Evolutionary conservation across 2,888 invertebrate genomes (phyloP).

Genomic region (Polyommatus icarus): DNA sequence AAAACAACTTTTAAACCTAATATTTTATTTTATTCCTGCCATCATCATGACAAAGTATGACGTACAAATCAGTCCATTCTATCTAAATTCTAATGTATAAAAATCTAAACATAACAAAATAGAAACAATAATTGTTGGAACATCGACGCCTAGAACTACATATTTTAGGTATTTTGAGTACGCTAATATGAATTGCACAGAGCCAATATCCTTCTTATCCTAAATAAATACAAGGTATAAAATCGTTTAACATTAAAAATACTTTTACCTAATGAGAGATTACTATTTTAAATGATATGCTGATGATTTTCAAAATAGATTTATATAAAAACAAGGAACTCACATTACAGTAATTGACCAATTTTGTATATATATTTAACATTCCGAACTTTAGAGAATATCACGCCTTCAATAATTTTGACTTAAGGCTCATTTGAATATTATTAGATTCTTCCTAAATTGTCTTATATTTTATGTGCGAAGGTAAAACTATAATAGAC

Average conservation of each 20-base stretch:
- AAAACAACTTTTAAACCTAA: constrained; percentile 5
- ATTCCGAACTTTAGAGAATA: background rate
- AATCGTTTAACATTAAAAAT: constrained; percentile 17
- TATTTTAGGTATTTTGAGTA: background rate
- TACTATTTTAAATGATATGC: constrained; percentile 20
- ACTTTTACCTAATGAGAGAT: constrained; percentile 10
- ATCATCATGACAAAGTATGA: background rate
- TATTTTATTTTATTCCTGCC: constrained; percentile 16
- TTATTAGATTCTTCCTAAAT: background rate
- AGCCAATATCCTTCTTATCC: background rate
- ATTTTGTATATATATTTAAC: background rate
- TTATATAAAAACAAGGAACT: background rate
- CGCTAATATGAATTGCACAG: background rate
- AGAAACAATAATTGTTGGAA: background rate
- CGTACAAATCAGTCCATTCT: constrained; percentile 19
- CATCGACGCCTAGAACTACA: background rate
- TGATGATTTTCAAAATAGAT: background rate
- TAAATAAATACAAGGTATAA: background rate
- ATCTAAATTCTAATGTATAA: constrained; percentile 7
- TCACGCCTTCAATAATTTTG: background rate
- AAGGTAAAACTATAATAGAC: background rate
- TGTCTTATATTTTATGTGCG: background rate
- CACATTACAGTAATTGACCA: background rate
- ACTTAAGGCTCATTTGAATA: background rate
- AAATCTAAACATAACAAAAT: constrained; percentile 19